phyloP scores from a whole-genome alignment of 2,113 vertebrate species.

The Pseudopodoces humilis region DNA sequence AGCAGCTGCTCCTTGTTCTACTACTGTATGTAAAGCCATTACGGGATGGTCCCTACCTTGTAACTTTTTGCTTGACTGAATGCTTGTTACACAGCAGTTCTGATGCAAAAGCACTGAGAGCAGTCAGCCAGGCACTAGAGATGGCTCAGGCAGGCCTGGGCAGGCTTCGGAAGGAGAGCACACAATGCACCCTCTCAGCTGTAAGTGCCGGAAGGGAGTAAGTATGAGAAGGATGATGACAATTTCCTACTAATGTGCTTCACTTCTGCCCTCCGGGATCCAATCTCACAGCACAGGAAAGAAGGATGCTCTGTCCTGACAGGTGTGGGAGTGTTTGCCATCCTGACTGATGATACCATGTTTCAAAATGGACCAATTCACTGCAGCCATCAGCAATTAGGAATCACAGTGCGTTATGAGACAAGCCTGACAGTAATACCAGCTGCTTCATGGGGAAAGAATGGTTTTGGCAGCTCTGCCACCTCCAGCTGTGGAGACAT shows the following conservation, averaged over 20 bases:
- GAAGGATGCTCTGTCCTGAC: neutral
- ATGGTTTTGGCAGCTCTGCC: neutral
- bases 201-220: neutral
- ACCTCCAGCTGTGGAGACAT: neutral
- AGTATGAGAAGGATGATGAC: neutral
- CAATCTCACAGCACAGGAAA: neutral
- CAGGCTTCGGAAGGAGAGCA: neutral
- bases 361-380: neutral
- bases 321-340: neutral
- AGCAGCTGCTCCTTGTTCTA: neutral
- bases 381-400: neutral
- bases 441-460: neutral
- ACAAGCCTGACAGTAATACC: neutral
- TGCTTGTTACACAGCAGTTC: neutral
- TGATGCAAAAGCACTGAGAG: neutral
- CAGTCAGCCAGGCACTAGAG: neutral
- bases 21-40: rapidly evolving
- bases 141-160: neutral
- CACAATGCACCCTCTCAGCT: neutral
- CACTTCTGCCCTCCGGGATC: neutral
- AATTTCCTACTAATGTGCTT: neutral
- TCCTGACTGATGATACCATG: neutral
- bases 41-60: neutral
- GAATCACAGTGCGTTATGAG: neutral
- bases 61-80: neutral